Base-by-base conservation (phyloP, 1,140 invertebrate genomes). In the Acromyrmex echinatior region DNA sequence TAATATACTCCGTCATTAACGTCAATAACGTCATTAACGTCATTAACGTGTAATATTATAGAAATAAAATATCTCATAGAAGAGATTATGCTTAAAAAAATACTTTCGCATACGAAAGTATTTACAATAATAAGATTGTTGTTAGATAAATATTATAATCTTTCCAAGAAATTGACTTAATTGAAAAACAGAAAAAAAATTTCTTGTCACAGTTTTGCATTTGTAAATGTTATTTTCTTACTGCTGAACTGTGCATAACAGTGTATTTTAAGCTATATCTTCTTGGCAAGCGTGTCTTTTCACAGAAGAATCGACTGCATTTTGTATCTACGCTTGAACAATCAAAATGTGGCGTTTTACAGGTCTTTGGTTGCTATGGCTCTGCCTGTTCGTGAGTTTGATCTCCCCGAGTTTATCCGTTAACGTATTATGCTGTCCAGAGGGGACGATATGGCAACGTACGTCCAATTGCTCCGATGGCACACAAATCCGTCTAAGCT, bases 401-500 rank as follows among this genome's bases (percentile, higher is more conserved):
- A 49, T 81, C 53, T 25, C 74, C 16, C 18, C 70, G 58, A 78
- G 63, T 7, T 31, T 87, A 49, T 80, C 80, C 6, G 0, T 16
- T 12, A 1, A 91, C n/a, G 25, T 71, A 5, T 21, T 76, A 3
- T 95, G 92, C 28, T 93, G 92, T 7, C 60, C 89, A 0, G 65
- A 84, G 1, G 87, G 31, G 2, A 5, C 56, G 1, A 3, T 18
- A 10, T 91, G 70, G 90, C 6, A n/a, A 2, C 3, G 31, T 0
- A 45, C 65, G 35, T 16, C 4, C 21, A 92, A 91, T 18, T 95
- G 94, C 62, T 88, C 89, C 0, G 90, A 93, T 35, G 93, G 91
- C 12, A 81, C 31, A 7, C 31, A 14, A 5, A 71, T 94, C 4
- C 63, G 35, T 2, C 35, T 95, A 0, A 6, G 79, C 2, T 95